phyloP scores from a whole-genome alignment of 1,140 invertebrate species.

The Drosophila ananassae region DNA sequence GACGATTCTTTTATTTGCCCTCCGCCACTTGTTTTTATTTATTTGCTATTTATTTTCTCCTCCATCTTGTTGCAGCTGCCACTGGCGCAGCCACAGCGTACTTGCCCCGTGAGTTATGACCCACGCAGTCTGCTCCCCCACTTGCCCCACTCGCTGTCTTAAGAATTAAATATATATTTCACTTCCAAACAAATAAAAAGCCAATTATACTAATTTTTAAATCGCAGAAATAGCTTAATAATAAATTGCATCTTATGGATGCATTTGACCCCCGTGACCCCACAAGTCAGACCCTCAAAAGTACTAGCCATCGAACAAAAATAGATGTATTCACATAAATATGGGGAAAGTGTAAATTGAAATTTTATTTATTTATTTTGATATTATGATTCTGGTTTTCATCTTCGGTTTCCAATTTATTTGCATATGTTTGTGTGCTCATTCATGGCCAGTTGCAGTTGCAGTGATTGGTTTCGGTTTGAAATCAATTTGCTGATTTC shows the following conservation, averaged over 20 bases:
- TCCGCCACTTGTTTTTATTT: constrained; percentile 25
- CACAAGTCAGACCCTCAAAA: too few species aligned
- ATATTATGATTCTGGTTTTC: constrained; percentile 33
- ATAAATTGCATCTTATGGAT: too few species aligned
- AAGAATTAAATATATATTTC: neutral
- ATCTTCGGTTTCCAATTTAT: constrained; percentile 27
- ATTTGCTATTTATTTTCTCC: constrained; percentile 48
- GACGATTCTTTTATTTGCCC: constrained; percentile 65
- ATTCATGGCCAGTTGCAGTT: constrained; percentile 17
- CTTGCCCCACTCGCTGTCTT: neutral
- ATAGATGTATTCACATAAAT: neutral
- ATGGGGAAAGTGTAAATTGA: constrained; percentile 34
- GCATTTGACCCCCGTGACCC: too few species aligned
- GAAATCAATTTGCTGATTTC: constrained; percentile 25
- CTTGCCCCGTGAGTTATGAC: constrained; percentile 8
- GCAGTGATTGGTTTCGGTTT: constrained; percentile 34
- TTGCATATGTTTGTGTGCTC: constrained; percentile 13
- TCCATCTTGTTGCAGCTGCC: constrained; percentile 36
- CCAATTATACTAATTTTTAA: too few species aligned
- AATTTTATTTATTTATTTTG: constrained; percentile 47
- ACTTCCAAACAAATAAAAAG: neutral
- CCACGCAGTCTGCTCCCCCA: neutral
- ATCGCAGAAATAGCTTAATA: too few species aligned
- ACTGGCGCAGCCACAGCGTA: constrained; percentile 15
- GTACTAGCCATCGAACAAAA: too few species aligned